Evolutionary conservation across 2,113 vertebrate genomes (phyloP), one percentile per base, ranked within the genome.

Genomic region (Mustela nigripes): DNA sequence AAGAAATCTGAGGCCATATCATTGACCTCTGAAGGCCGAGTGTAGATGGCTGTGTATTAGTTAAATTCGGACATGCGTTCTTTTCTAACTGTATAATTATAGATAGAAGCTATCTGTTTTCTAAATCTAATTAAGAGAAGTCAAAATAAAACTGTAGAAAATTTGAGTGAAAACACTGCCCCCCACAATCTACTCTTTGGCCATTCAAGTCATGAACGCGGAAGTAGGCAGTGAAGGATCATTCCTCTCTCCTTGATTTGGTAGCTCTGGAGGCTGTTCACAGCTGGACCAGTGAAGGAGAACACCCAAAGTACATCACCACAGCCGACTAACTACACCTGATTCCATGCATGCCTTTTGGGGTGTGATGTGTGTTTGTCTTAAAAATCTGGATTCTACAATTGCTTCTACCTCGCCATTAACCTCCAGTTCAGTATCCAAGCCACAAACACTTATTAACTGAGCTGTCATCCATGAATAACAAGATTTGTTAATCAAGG

Each of bases 391-490:
- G 78, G 96, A 98, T 97, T 95, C 95, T 94, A 97, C 67, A 97
- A 96, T 91, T 96, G 98, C 69, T 91, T 93, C 95, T 58, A 97
- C 98, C 97, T 98, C 80, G 86, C 96, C 95, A 96, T 98, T 98
- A 98, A 98, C 98, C 98, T 98, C 93, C 94, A 98, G 97, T 92
- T 96, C 97, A 96, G 98, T 76, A 97, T 95, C 97, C 97, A 97
- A 98, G 97, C 94, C 93, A 97, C 96, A 93, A 98, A 98, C 98
- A 99, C 98, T 99, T 98, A 99, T 99, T 99, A 99, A 99, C 99
- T 98, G 98, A 98, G 99, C 98, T 98, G 98, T 99, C 98, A 99
- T 98, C 98, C 99, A 99, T 99, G 99, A 99, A 99, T 98, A 99
- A 99, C 98, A 98, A 98, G 97, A 98, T 95, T 98, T 94, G 96